Conservation (phyloP, 2,113 vertebrate genomes). For the Callaeas wilsoni region DNA sequence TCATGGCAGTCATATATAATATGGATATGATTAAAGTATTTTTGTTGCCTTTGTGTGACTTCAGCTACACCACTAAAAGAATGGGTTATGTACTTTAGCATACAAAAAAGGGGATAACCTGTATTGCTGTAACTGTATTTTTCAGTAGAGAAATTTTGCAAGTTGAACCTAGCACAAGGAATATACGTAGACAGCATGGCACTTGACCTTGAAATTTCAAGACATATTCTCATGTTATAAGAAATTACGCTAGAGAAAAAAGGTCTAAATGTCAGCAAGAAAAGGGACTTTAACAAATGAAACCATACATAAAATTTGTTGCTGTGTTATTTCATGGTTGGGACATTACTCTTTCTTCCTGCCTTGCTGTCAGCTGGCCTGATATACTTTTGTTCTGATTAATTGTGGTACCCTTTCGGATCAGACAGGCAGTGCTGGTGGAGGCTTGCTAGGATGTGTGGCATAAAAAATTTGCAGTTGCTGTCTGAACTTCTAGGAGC, state of each 20-base stretch:
- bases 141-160: background rate
- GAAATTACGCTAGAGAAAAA: background rate
- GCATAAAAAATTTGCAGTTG: background rate
- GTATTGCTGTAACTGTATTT: background rate
- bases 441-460: background rate
- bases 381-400: background rate
- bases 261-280: conserved; percentile 6
- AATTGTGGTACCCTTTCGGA: background rate
- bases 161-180: background rate
- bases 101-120: background rate
- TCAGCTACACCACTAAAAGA: background rate
- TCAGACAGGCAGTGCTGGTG: background rate
- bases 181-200: accelerated
- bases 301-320: background rate
- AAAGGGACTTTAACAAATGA: background rate
- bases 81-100: background rate
- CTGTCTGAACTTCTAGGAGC: background rate
- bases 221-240: background rate
- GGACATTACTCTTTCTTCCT: background rate
- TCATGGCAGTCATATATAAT: background rate
- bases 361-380: background rate
- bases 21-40: background rate
- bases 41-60: background rate
- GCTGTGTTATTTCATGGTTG: background rate
- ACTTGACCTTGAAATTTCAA: conserved; percentile 38